Percentiles rank a stretch among this genome's conserved stretches.
Conservation (phyloP, 2,113 vertebrate genomes). For the Hypomesus transpacificus region DNA sequence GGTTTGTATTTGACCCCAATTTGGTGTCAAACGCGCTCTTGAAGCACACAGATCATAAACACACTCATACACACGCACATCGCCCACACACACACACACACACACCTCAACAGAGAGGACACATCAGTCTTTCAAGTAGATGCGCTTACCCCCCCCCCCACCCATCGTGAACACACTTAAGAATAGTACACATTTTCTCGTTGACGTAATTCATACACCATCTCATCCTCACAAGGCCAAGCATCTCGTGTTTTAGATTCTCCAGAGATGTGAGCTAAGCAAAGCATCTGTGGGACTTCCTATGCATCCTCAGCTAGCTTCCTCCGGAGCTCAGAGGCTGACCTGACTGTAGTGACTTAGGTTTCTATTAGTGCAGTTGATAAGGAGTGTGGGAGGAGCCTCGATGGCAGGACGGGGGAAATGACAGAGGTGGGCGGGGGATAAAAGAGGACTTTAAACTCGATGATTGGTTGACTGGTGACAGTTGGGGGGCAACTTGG, state of each 20-base stretch:
- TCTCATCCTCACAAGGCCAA: slow-evolving; percentile 49
- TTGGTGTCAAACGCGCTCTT: slow-evolving; percentile 6
- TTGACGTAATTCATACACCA: slow-evolving; percentile 45
- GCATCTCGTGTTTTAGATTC: slow-evolving; percentile 52
- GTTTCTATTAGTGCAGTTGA: slow-evolving; percentile 66
- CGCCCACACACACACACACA: slow-evolving; percentile 29
- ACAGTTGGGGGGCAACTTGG: slow-evolving; percentile 28
- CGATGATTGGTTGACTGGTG: slow-evolving; percentile 41
- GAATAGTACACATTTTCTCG: slow-evolving; percentile 53
- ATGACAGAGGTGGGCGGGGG: slow-evolving; percentile 22
- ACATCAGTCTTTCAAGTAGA: slow-evolving; percentile 61
- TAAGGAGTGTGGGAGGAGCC: slow-evolving; percentile 31
- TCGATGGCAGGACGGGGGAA: slow-evolving; percentile 42
- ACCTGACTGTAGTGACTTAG: slow-evolving; percentile 41
- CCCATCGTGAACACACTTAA: slow-evolving; percentile 64
- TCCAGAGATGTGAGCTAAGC: slow-evolving; percentile 36
- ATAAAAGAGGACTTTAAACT: slow-evolving; percentile 25
- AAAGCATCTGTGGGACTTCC: slow-evolving; percentile 26
- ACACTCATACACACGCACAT: slow-evolving; percentile 12
- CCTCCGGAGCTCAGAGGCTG: slow-evolving; percentile 58
- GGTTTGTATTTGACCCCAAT: too few species aligned
- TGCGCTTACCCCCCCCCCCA: slow-evolving; percentile 62
- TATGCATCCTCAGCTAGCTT: slow-evolving; percentile 43
- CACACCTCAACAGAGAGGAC: slow-evolving; percentile 54
- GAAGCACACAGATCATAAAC: slow-evolving; percentile 11